Percentiles rank a stretch among this genome's conserved stretches.
phyloP scores from a whole-genome alignment of 1,140 invertebrate genomes.

The Musca domestica region DNA sequence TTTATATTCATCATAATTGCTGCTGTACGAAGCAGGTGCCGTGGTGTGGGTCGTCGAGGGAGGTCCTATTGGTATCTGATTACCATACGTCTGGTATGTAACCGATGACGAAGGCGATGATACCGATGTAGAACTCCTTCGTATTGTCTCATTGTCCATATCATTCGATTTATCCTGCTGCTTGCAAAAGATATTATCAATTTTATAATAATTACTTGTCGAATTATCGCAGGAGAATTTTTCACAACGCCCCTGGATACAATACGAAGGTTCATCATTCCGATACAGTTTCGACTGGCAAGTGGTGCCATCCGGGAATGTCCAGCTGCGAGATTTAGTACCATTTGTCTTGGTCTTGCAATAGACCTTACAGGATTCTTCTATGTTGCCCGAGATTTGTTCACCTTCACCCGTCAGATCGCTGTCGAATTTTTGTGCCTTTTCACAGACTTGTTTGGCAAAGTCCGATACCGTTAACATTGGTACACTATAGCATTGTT shows the following conservation, averaged over 20 bases:
- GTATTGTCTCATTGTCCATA: slow-evolving; percentile 8
- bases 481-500: slow-evolving; percentile 67
- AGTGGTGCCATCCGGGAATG: slow-evolving; percentile 72
- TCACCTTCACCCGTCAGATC: slow-evolving; percentile 69
- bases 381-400: slow-evolving; percentile 56
- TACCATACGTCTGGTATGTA: neutral
- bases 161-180: slow-evolving; percentile 3
- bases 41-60: neutral
- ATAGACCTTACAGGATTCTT: slow-evolving; percentile 74
- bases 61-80: slow-evolving; percentile 8
- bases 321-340: slow-evolving; percentile 70
- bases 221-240: slow-evolving; percentile 50
- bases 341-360: slow-evolving; percentile 68
- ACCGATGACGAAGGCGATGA: neutral
- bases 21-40: neutral
- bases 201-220: slow-evolving; percentile 45
- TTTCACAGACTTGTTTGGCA: slow-evolving; percentile 69
- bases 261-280: slow-evolving; percentile 59
- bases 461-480: slow-evolving; percentile 67
- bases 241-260: slow-evolving; percentile 68
- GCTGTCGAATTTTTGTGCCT: slow-evolving; percentile 69
- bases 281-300: slow-evolving; percentile 60
- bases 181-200: slow-evolving; percentile 43
- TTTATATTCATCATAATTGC: slow-evolving; percentile 22
- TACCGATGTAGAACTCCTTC: neutral